Conservation (phyloP, 2,797 vertebrate species). For the Austrolebias charrua region DNA sequence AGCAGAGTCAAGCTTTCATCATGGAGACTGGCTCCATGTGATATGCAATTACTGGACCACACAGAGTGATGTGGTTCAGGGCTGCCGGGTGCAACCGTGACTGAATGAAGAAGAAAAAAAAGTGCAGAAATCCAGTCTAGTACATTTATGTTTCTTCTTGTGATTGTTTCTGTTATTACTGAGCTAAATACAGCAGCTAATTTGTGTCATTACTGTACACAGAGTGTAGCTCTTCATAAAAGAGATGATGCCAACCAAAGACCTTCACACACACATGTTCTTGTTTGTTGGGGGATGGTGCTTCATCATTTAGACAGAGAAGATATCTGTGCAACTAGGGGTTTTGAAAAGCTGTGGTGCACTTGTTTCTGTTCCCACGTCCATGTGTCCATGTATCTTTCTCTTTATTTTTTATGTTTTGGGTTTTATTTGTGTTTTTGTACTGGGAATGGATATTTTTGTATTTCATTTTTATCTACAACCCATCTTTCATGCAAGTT, state of each 20-base stretch:
- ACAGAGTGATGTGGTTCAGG: conserved; percentile 68
- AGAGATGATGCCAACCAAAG: neutral
- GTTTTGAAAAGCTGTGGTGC: neutral
- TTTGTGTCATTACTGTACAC: conserved; percentile 5
- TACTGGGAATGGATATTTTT: neutral
- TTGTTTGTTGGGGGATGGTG: neutral
- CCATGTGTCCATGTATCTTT: neutral
- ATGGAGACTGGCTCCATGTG: conserved; percentile 70
- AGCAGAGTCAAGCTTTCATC: conserved; percentile 75
- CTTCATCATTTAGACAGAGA: neutral
- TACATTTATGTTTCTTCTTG: neutral
- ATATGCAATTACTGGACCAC: conserved; percentile 76
- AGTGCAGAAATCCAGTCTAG: neutral
- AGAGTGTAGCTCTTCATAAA: neutral
- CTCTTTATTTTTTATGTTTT: neutral
- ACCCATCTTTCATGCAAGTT: neutral
- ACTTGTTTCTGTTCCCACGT: neutral
- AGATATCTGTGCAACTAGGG: neutral
- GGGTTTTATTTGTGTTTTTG: too few species aligned
- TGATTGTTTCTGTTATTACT: conserved; percentile 21
- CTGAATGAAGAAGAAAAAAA: conserved; percentile 21
- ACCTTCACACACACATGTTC: neutral
- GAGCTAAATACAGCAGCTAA: conserved; percentile 5
- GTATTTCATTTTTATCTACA: neutral
- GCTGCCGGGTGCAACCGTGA: conserved; percentile 41